Conservation (phyloP, 2,797 vertebrate genomes). For the Enteromius thamalakanensis region DNA sequence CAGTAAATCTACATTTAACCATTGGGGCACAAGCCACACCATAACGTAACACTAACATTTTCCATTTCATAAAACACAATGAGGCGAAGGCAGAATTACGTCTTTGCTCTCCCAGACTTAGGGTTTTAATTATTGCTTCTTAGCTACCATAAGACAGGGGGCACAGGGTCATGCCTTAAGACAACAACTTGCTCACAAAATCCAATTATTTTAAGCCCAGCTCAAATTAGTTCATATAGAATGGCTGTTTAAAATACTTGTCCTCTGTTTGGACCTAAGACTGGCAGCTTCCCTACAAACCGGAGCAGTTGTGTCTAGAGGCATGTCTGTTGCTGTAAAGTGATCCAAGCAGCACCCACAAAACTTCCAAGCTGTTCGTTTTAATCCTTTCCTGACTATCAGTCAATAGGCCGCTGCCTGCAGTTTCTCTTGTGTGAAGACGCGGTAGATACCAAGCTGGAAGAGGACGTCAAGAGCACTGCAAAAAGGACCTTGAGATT, state of each 20-base stretch:
- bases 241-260: slow-evolving; percentile 69
- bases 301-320: slow-evolving; percentile 74
- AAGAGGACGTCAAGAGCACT: background rate
- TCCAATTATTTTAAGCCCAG: slow-evolving; percentile 64
- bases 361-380: slow-evolving; percentile 67
- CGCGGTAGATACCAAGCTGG: slow-evolving; percentile 64
- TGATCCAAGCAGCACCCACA: slow-evolving; percentile 72
- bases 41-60: slow-evolving; percentile 51
- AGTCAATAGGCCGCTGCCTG: slow-evolving; percentile 65
- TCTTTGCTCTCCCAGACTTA: slow-evolving; percentile 13
- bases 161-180: slow-evolving; percentile 46
- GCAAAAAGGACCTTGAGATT: background rate
- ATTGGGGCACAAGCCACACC: slow-evolving; percentile 35
- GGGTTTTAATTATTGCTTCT: slow-evolving; percentile 27
- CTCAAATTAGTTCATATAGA: slow-evolving; percentile 60
- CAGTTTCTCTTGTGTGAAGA: slow-evolving; percentile 77
- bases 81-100: slow-evolving; percentile 1
- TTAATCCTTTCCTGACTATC: slow-evolving; percentile 54
- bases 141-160: slow-evolving; percentile 26
- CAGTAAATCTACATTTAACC: slow-evolving; percentile 59
- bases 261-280: slow-evolving; percentile 64
- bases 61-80: slow-evolving; percentile 46
- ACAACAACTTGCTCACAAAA: slow-evolving; percentile 44
- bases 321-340: slow-evolving; percentile 74
- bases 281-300: slow-evolving; percentile 69